phyloP scores from a whole-genome alignment of 2,888 invertebrate genomes.

The Drosophila cognata region DNA sequence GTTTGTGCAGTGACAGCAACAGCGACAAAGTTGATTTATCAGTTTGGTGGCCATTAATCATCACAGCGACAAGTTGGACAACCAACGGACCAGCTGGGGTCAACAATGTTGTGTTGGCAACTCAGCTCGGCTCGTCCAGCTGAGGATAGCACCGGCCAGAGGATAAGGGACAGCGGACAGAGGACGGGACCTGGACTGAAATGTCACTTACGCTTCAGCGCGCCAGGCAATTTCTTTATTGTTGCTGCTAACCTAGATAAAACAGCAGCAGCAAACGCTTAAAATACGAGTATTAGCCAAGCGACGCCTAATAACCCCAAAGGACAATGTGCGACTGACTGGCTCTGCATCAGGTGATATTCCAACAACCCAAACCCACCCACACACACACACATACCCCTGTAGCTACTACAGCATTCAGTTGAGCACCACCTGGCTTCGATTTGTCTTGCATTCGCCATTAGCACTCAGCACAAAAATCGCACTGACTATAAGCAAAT shows the following conservation, averaged over 20 bases:
- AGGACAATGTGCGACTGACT: constrained; percentile 41
- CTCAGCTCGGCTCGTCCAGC: constrained; percentile 2
- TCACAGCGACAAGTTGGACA: constrained; percentile 82
- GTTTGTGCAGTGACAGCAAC: constrained; percentile 78
- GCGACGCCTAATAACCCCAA: constrained; percentile 43
- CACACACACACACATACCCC: neutral
- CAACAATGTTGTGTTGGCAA: constrained; percentile 59
- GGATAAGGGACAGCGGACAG: constrained; percentile 13
- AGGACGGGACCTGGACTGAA: constrained; percentile 50
- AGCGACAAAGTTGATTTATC: constrained; percentile 82
- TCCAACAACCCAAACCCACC: neutral
- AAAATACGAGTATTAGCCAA: constrained; percentile 30
- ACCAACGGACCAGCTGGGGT: constrained; percentile 80
- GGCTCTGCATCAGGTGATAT: constrained; percentile 37
- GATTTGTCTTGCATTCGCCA: constrained; percentile 69
- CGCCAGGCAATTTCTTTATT: constrained; percentile 66
- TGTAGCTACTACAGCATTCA: neutral
- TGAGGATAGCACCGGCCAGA: constrained; percentile 7
- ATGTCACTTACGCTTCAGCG: constrained; percentile 79
- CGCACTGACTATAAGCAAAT: neutral
- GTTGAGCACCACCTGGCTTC: constrained; percentile 43
- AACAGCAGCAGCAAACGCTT: constrained; percentile 16
- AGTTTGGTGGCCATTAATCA: constrained; percentile 82
- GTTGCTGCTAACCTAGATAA: constrained; percentile 48
- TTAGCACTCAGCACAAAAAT: constrained; percentile 1